Percentiles rank a stretch among this genome's conserved stretches.
phyloP scores from a whole-genome alignment of 1,140 invertebrate species.

The Drosophila tristis region DNA sequence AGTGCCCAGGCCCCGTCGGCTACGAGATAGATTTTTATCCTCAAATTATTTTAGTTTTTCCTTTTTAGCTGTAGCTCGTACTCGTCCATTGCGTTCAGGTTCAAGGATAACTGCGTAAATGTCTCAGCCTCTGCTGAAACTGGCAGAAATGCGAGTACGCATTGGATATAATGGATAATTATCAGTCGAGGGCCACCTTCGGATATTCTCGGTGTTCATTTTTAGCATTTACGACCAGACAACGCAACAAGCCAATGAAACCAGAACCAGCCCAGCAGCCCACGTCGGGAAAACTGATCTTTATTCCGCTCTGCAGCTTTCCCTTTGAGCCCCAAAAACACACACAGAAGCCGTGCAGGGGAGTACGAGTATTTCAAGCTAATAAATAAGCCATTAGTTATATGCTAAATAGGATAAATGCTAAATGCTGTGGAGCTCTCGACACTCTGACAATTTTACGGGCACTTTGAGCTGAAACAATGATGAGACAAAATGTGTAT shows the following conservation, averaged over 20 bases:
- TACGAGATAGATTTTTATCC: slow-evolving; percentile 60
- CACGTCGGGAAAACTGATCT: no score
- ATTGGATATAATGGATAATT: no score
- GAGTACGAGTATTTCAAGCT: neutral
- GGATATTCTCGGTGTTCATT: no score
- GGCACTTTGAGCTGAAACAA: slow-evolving; percentile 76
- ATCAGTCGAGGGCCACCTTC: no score
- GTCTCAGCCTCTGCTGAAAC: no score
- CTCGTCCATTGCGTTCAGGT: slow-evolving; percentile 64
- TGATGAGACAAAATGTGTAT: slow-evolving; percentile 14
- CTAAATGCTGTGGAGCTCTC: slow-evolving; percentile 30
- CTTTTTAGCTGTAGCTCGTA: slow-evolving; percentile 16
- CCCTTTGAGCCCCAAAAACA: no score
- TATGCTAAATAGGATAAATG: slow-evolving; percentile 65
- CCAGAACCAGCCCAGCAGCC: no score
- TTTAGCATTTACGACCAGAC: no score
- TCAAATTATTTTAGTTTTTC: slow-evolving; percentile 53
- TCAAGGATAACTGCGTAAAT: slow-evolving; percentile 37
- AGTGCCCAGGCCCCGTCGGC: slow-evolving; percentile 43
- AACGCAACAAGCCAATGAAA: no score
- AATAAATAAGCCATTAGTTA: slow-evolving; percentile 79
- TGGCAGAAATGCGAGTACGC: no score
- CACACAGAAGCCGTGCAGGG: no score
- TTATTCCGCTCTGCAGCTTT: neutral
- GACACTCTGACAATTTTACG: slow-evolving; percentile 73